These are phyloP conservation scores for Erannis defoliaria DNA, from an alignment of 2,888 invertebrate species.

Conservation along the genomic window DNA sequence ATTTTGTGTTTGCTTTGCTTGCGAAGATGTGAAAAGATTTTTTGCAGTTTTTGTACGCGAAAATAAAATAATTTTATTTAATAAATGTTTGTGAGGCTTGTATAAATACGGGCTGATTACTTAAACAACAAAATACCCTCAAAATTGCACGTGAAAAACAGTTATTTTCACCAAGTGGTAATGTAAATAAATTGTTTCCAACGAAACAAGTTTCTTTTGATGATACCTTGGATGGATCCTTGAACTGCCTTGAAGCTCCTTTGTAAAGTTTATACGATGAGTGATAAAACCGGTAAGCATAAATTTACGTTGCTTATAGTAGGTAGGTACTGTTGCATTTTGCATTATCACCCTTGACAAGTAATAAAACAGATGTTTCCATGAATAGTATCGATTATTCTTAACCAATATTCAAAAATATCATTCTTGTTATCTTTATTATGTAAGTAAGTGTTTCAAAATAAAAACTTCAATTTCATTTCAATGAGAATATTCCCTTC, in stretches of 20 bases:
- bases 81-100: background rate
- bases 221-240: conserved; percentile 47
- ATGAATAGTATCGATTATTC: no score
- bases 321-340: no score
- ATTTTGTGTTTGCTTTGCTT: background rate
- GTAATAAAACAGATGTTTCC: no score
- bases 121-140: no score
- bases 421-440: no score
- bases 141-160: no score
- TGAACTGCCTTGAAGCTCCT: conserved; percentile 37
- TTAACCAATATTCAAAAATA: no score
- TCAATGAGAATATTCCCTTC: no score
- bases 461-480: no score
- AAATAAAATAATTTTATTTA: background rate
- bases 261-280: conserved; percentile 55
- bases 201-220: conserved; percentile 41
- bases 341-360: conserved; percentile 13
- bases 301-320: conserved; percentile 33
- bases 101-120: no score
- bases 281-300: conserved; percentile 58
- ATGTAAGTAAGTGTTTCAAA: no score
- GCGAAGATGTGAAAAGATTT: background rate
- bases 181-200: background rate
- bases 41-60: background rate
- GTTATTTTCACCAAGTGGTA: background rate